Evolutionary conservation across 2,113 vertebrate species (phyloP), one percentile per base, ranked within the genome.

Genomic region (Pangasianodon hypophthalmus): DNA sequence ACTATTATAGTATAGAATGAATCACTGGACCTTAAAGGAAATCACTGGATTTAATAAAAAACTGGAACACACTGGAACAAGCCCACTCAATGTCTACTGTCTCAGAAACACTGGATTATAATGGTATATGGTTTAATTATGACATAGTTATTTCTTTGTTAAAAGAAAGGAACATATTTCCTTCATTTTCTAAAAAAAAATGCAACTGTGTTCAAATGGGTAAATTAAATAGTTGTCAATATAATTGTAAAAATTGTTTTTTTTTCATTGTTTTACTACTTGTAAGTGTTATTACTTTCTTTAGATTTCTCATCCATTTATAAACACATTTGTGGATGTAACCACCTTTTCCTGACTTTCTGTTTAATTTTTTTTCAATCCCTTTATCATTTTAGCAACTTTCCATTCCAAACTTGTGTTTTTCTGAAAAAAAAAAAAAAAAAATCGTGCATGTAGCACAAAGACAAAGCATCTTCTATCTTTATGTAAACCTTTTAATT

Each of bases 51-150:
- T 87, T 89, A 84, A 56, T 18, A 32, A 19, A 24, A 87, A 89
- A 91, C 91, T 91, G 89, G 90, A 91, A 90, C 26, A 62, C 90
- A 92, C 90, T 92, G 92, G 90, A 91, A 87, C 29, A 75, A 88
- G 37, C 86, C 21, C 37, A 56, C 19, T 82, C 24, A 87, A 37
- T 88, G 88, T 89, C 85, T 88, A 80, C 91, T 90, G 73, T 52
- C 54, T 82, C 50, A 77, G 32, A 90, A 87, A 90, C 90, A 91
- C 90, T 92, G 92, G 90, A 90, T 91, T 88, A 64, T 46, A 48
- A 29, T 80, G 37, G 29, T 77, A 44, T 56, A 37, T 67, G 21
- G 73, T 77, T 84, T 71, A 67, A 64, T 29, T 14, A 60, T 50
- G 8, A 18, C 26, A 64, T 67, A 52, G 37, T 77, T 58, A 29